Evolutionary conservation across 2,888 invertebrate species (phyloP).

Genomic region (Yponomeuta malinellus): DNA sequence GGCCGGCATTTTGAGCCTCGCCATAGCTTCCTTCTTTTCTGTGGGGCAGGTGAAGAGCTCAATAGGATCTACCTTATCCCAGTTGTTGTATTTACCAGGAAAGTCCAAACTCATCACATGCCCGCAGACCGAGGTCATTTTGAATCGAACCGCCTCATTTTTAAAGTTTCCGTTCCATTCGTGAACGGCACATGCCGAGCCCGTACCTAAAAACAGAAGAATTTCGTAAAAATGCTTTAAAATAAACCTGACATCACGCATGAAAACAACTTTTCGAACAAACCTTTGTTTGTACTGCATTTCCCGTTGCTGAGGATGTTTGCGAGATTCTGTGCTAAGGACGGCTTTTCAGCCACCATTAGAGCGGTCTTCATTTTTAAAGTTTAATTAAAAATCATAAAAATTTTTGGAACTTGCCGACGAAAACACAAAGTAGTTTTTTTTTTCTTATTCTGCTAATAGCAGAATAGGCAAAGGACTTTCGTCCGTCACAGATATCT

Average conservation of each 20-base stretch:
- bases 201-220: constrained; percentile 78
- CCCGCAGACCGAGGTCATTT: constrained; percentile 99
- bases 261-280: constrained; percentile 22
- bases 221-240: neutral
- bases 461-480: too few species aligned
- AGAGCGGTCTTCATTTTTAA: constrained; percentile 87
- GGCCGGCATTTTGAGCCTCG: constrained; percentile 92
- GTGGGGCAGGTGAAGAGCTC: constrained; percentile 95
- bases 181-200: constrained; percentile 93
- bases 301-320: constrained; percentile 93
- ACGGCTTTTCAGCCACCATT: constrained; percentile 99
- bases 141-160: constrained; percentile 82
- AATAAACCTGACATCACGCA: constrained; percentile 8
- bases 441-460: too few species aligned
- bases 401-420: constrained; percentile 31
- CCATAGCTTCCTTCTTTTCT: constrained; percentile 96
- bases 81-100: constrained; percentile 93
- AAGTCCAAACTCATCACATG: constrained; percentile 99
- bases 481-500: too few species aligned
- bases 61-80: constrained; percentile 97
- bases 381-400: constrained; percentile 19
- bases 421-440: neutral
- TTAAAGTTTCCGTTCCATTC: constrained; percentile 94
- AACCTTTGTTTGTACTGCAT: constrained; percentile 85
- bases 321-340: constrained; percentile 95